Evolutionary conservation across 2,113 vertebrate species (phyloP), one percentile per base, ranked within the genome.

Genomic region (Siniperca knerii): DNA sequence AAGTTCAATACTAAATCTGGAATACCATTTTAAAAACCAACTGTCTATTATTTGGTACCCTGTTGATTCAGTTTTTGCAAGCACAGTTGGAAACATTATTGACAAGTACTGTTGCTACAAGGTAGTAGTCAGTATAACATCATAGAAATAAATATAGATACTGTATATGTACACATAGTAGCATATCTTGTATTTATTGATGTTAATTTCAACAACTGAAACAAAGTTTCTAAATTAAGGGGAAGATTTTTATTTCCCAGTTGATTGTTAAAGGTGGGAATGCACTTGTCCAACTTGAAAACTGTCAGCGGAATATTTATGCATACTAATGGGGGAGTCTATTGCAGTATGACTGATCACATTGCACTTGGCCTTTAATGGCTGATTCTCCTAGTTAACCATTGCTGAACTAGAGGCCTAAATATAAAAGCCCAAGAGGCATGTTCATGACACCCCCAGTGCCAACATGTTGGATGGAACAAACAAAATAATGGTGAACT

Each of bases 301-400:
- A 20, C 16, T 64, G 61, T 64, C 61, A 21, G 33, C 2, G 2
- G 18, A 64, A 64, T 64, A 64, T 60, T 60, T n/a, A 75, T 60
- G 48, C 18, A 7, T 18, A 52, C 29, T 37, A 37, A 76, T 62
- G 25, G 42, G 11, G 62, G 10, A 50, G 23, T 35, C 6, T 6
- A 72, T 72, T 40, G 40, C 35, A 16, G 8, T 73, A 55, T 25
- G 60, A 50, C 12, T 75, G 25, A 48, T 61, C 72, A 75, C n/a
- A 46, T 75, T 46, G 16, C 55, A 75, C 40, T 60, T 21, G 18
- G 57, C 16, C 20, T 3, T 60, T 61, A 46, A 44, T 61, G 57
- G 73, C 57, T 33, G 72, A 61, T 74, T 58, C n/a, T 74, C 35
- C 12, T 58, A 15, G n/a, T 75, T 46, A 21, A 44, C 33, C 55